These are phyloP conservation scores for Fratercula arctica DNA, from an alignment of 2,797 vertebrate species.

Conservation along the genomic window DNA sequence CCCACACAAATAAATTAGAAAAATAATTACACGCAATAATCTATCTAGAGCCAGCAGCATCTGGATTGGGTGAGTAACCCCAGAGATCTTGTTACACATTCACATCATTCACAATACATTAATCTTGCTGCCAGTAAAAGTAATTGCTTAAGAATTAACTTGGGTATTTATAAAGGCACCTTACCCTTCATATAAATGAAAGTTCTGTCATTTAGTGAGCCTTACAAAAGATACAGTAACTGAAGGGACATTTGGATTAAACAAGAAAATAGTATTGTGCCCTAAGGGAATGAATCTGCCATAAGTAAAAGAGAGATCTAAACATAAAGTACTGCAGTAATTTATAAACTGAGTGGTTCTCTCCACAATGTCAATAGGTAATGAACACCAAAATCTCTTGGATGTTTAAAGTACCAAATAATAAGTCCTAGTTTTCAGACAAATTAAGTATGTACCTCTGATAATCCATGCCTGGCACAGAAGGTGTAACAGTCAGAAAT, in stretches of 20 bases:
- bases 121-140: conserved; percentile 34
- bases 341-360: neutral
- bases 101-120: conserved; percentile 24
- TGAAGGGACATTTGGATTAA: conserved; percentile 12
- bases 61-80: neutral
- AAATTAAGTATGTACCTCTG: neutral
- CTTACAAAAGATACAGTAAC: neutral
- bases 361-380: neutral
- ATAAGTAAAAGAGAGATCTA: neutral
- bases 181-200: conserved; percentile 13
- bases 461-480: neutral
- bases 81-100: conserved; percentile 11
- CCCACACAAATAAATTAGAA: conserved; percentile 20
- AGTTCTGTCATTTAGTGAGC: neutral
- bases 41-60: neutral
- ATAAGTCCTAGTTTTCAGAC: neutral
- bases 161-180: conserved; percentile 24
- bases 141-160: conserved; percentile 26
- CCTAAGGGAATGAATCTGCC: neutral
- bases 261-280: neutral
- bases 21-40: conserved; percentile 1
- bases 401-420: neutral
- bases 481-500: neutral
- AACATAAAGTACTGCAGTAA: neutral
- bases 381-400: neutral